phyloP scores from a whole-genome alignment of 2,888 invertebrate species.

The Acheta domesticus region DNA sequence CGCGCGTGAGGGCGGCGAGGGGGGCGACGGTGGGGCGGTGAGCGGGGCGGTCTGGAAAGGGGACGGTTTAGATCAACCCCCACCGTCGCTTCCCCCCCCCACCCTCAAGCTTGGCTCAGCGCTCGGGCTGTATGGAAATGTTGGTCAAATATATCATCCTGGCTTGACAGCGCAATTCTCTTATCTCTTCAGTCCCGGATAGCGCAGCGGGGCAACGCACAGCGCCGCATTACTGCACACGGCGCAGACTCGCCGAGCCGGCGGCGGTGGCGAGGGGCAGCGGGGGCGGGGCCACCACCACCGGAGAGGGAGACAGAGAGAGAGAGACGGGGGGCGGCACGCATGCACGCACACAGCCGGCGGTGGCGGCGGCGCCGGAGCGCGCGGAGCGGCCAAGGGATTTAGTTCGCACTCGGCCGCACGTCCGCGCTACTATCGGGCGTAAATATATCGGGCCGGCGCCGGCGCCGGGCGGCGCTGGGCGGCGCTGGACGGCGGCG shows the following conservation, averaged over 20 bases:
- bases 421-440: constrained; percentile 10
- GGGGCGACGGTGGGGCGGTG: too few species aligned
- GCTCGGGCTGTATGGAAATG: constrained; percentile 65
- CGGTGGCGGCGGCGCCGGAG: neutral
- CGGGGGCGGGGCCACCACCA: neutral
- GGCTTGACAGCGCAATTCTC: constrained; percentile 38
- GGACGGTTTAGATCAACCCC: constrained; percentile 27
- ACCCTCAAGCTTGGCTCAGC: constrained; percentile 29
- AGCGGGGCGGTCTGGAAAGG: constrained; percentile 25
- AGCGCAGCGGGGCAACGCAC: constrained; percentile 18
- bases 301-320: neutral
- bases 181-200: constrained; percentile 35
- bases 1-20: constrained; percentile 25
- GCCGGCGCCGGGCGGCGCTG: neutral
- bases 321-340: neutral
- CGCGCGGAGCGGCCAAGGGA: neutral
- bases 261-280: constrained; percentile 3
- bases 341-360: neutral
- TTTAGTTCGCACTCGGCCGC: constrained; percentile 1
- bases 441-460: neutral
- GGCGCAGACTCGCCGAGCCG: constrained; percentile 19
- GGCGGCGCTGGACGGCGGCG: neutral
- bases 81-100: neutral
- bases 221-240: constrained; percentile 22
- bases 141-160: constrained; percentile 86